Evolutionary conservation across 2,113 vertebrate species (phyloP).

Genomic region (Tachycineta bicolor): DNA sequence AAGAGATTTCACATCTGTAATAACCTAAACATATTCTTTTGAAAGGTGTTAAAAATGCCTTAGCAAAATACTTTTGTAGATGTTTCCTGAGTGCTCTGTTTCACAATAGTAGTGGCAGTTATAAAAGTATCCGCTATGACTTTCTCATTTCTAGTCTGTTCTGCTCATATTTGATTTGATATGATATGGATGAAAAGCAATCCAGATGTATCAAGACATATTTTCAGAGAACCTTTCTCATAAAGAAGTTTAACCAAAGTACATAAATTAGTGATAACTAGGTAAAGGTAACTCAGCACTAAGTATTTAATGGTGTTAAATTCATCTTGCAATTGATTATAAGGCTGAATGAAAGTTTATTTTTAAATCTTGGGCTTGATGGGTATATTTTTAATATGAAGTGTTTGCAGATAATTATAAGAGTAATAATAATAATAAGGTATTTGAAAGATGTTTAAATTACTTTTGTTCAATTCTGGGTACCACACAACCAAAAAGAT

Average conservation of each 20-base stretch:
- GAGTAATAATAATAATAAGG: not conserved
- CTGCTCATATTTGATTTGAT: not conserved
- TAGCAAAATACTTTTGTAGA: not conserved
- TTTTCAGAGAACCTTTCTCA: not conserved
- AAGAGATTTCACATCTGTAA: constrained; percentile 41
- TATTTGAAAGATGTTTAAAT: not conserved
- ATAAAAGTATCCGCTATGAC: not conserved
- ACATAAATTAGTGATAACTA: not conserved
- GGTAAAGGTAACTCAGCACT: not conserved
- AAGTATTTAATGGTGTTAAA: not conserved
- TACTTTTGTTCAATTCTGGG: not conserved
- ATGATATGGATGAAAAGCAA: not conserved
- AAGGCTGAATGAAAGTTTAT: not conserved
- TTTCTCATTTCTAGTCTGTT: not conserved
- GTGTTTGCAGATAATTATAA: not conserved
- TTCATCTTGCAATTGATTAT: not conserved
- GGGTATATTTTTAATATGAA: not conserved
- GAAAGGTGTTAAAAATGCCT: constrained; percentile 35
- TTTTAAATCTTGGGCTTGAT: not conserved
- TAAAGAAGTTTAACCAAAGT: not conserved
- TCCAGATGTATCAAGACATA: not conserved
- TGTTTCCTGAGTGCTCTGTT: not conserved
- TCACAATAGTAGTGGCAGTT: not conserved
- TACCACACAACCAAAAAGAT: not conserved
- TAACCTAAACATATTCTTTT: constrained; percentile 5